Conservation (phyloP, 2,888 invertebrate genomes). For the Meiosimyza platycephala region DNA sequence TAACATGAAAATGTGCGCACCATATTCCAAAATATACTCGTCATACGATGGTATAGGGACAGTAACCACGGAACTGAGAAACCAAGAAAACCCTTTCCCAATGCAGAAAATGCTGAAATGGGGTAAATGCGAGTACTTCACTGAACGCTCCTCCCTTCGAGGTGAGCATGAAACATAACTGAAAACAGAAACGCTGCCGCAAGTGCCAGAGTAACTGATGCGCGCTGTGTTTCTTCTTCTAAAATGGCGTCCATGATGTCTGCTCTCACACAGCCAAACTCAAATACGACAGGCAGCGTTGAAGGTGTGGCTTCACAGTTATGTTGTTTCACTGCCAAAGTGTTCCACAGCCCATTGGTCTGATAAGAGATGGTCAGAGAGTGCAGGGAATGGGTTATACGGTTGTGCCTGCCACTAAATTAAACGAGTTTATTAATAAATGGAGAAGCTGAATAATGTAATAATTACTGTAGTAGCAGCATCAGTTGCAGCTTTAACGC, state of each 20-base stretch:
- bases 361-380: too few relatives aligned
- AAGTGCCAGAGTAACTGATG: neutral
- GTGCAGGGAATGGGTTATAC: neutral
- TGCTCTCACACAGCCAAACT: constrained; percentile 1
- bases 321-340: constrained; percentile 1
- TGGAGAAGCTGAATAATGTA: constrained; percentile 45
- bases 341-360: neutral
- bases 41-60: neutral
- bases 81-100: too few relatives aligned
- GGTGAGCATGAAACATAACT: constrained; percentile 1
- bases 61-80: too few relatives aligned
- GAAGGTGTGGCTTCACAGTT: constrained; percentile 25
- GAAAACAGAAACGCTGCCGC: neutral
- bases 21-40: constrained; percentile 1
- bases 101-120: too few relatives aligned
- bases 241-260: constrained; percentile 29
- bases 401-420: constrained; percentile 18
- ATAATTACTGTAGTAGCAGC: constrained; percentile 45
- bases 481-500: constrained; percentile 41
- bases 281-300: neutral
- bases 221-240: neutral
- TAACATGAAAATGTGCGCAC: constrained; percentile 19
- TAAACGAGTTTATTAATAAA: constrained; percentile 34
- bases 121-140: too few relatives aligned
- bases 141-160: constrained; percentile 15